phyloP scores from a whole-genome alignment of 2,888 invertebrate species.

The Capitulum mitella region DNA sequence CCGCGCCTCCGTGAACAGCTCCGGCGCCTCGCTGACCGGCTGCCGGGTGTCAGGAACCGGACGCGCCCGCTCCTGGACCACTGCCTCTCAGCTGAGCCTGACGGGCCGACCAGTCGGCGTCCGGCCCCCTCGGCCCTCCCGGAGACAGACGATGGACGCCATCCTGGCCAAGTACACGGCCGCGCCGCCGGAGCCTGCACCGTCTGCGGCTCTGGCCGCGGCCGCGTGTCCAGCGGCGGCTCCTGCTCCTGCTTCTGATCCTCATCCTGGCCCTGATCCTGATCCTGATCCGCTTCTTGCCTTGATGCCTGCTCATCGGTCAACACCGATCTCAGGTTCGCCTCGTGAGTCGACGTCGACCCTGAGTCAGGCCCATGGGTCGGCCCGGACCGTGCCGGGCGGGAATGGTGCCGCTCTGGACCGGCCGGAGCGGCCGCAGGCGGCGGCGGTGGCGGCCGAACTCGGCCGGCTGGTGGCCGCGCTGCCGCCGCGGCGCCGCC shows the following conservation, averaged over 20 bases:
- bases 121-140: background rate
- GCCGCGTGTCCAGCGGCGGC: background rate
- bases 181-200: background rate
- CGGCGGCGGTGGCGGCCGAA: background rate
- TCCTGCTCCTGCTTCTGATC: too few relatives aligned
- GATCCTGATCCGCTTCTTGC: too few relatives aligned
- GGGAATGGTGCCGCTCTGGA: too few relatives aligned
- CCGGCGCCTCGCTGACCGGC: background rate
- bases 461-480: background rate
- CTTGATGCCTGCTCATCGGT: too few relatives aligned
- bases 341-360: too few relatives aligned
- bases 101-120: background rate
- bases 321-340: too few relatives aligned
- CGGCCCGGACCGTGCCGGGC: too few relatives aligned
- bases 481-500: background rate
- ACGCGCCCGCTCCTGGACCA: background rate
- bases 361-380: too few relatives aligned
- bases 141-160: background rate
- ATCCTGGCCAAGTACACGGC: background rate
- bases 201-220: background rate
- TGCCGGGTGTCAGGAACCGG: background rate
- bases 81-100: background rate
- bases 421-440: background rate
- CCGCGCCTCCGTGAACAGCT: background rate
- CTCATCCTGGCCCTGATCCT: too few relatives aligned